Evolutionary conservation across 2,888 invertebrate genomes (phyloP), one percentile per base, ranked within the genome.

Genomic region (Pseudanteris insignis): DNA sequence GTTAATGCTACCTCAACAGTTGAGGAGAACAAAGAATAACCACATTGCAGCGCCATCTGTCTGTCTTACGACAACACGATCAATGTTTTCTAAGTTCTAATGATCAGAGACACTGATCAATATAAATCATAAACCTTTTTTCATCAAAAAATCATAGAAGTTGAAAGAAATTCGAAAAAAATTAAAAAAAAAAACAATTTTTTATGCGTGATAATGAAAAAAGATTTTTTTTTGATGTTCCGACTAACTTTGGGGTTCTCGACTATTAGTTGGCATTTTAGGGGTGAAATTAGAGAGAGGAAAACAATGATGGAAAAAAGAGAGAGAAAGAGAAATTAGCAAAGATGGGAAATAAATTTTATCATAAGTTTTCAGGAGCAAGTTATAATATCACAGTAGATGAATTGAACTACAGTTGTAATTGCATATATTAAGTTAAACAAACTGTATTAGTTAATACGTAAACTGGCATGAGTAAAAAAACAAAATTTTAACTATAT

Each of bases 1-100:
- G 68, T 71, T 50, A 70, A 70, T 63, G 74, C 68, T 43, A 62
- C 68, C 57, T 67, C 71, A 62, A 67, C 71, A 59, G 66, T 69
- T 29, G 76, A 77, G 64, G 76, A 76, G 54, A 78, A 75, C 50
- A 78, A 78, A 67, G 78, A 79, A 73, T 78, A 79, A 63, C 63
- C 54, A 44, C 36, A 29, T 55, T 18, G 47, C 37, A 43, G 28
- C 24, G 33, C 32, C 43, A 51, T n/a, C 14, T 40, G 11, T 26
- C 38, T 32, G 28, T 48, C 25, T 25, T 53, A 30, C n/a, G 46
- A 53, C 25, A 29, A 44, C 34, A 50, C 37, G 41, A 50, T 51
- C 37, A 41, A 57, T 51, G 55, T 61, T 59, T 53, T 51, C 50
- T 58, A 58, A 21, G 37, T 57, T 57, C 7, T 37, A 18, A 41